These are phyloP conservation scores for Trochalopteron elliotii DNA, from an alignment of 2,113 vertebrate species.

Conservation along the genomic window DNA sequence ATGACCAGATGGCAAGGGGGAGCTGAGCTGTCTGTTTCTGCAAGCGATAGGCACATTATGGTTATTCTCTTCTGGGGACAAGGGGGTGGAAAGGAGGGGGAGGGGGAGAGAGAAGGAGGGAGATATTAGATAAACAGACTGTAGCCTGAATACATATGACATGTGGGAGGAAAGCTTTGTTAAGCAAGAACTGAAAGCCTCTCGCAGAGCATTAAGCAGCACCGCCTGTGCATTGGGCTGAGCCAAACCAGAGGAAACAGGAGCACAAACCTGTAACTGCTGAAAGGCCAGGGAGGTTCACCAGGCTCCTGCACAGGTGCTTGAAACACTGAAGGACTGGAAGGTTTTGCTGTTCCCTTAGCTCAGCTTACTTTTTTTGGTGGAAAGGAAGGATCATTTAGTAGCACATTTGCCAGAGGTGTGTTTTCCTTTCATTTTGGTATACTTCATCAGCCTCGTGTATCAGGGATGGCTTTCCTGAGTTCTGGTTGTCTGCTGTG, in stretches of 20 bases:
- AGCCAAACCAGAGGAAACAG: background rate
- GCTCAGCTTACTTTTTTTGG: background rate
- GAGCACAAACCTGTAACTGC: background rate
- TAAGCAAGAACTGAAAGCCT: slow-evolving; percentile 57
- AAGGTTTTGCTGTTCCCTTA: background rate
- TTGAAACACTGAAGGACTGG: background rate
- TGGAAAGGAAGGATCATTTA: background rate
- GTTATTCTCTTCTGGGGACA: slow-evolving; percentile 57
- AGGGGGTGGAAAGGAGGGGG: slow-evolving; percentile 24
- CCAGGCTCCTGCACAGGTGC: background rate
- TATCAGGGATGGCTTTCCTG: background rate
- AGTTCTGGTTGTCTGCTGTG: background rate
- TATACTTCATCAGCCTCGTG: background rate
- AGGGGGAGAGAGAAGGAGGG: slow-evolving; percentile 2
- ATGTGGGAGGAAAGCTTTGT: slow-evolving; percentile 66
- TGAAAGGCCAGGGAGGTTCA: background rate
- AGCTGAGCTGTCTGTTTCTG: slow-evolving; percentile 65
- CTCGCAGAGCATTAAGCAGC: slow-evolving; percentile 20
- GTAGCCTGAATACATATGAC: slow-evolving; percentile 66
- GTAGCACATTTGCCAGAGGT: background rate
- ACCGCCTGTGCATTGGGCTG: slow-evolving; percentile 1
- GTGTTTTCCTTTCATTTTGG: background rate
- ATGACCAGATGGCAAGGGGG: slow-evolving; percentile 68
- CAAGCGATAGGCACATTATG: slow-evolving; percentile 64
- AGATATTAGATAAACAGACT: slow-evolving; percentile 66